A percentile compares a stretch with the other conserved stretches of the same genome.
These are phyloP conservation scores for Cercopithecus petaurista DNA, from an alignment of 2,797 vertebrate species.

Conservation along the genomic window DNA sequence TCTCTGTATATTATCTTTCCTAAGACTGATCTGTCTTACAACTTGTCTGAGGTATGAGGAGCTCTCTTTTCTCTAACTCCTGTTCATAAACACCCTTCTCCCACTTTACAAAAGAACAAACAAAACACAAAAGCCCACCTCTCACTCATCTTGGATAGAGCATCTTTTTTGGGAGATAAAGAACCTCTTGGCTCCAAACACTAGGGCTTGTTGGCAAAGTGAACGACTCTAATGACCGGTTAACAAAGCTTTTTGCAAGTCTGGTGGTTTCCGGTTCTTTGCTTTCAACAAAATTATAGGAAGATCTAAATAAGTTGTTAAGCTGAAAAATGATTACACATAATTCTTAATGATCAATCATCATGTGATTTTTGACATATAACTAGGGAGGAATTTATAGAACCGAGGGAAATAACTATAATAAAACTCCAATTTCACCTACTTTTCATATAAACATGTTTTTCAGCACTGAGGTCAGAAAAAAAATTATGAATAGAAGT, in stretches of 20 bases:
- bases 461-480: background rate
- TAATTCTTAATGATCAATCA: background rate
- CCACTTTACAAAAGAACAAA: background rate
- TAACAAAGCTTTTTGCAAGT: background rate
- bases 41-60: background rate
- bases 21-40: background rate
- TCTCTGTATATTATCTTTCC: background rate
- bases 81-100: background rate
- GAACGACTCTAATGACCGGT: background rate
- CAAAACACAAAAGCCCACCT: background rate
- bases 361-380: background rate
- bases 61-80: background rate
- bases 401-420: background rate
- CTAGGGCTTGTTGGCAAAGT: background rate
- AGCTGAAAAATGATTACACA: background rate
- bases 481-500: background rate
- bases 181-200: background rate
- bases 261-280: background rate
- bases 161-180: background rate
- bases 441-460: background rate
- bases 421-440: background rate
- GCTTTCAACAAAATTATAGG: background rate
- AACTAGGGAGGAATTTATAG: background rate
- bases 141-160: too few species aligned
- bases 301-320: background rate